phyloP scores from a whole-genome alignment of 2,113 vertebrate genomes.

The Limnothrissa miodon region DNA sequence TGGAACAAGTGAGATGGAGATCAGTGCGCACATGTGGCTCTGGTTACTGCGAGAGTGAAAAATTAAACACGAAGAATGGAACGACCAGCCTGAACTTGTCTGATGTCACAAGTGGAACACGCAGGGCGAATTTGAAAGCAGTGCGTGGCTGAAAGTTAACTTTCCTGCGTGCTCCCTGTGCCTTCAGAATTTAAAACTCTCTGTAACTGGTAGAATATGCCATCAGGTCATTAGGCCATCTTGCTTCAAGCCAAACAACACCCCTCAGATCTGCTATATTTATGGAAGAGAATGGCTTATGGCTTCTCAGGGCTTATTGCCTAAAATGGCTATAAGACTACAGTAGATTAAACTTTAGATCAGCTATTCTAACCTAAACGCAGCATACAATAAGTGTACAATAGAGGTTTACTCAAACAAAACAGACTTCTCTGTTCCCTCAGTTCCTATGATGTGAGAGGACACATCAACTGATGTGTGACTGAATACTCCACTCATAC shows the following conservation, averaged over 20 bases:
- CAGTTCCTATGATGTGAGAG: neutral
- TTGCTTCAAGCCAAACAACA: too few species aligned
- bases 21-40: constrained; percentile 28
- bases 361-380: too few species aligned
- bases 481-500: constrained; percentile 20
- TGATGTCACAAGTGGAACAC: constrained; percentile 16
- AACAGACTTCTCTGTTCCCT: neutral
- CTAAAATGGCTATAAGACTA: too few species aligned
- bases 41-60: constrained; percentile 12
- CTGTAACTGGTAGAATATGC: neutral
- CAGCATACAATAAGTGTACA: too few species aligned
- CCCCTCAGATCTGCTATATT: too few species aligned
- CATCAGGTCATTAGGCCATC: neutral
- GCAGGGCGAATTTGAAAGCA: neutral
- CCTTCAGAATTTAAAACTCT: neutral
- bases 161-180: neutral
- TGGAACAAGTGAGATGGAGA: constrained; percentile 10
- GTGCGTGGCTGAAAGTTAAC: neutral
- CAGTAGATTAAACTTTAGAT: too few species aligned
- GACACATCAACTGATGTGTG: constrained; percentile 8
- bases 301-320: too few species aligned
- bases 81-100: constrained; percentile 17
- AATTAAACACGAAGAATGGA: constrained; percentile 20
- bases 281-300: too few species aligned
- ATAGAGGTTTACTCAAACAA: neutral